Percentiles rank a stretch among this genome's conserved stretches.
phyloP scores from a whole-genome alignment of 1,140 invertebrate genomes.

The Drosophila murphyi region DNA sequence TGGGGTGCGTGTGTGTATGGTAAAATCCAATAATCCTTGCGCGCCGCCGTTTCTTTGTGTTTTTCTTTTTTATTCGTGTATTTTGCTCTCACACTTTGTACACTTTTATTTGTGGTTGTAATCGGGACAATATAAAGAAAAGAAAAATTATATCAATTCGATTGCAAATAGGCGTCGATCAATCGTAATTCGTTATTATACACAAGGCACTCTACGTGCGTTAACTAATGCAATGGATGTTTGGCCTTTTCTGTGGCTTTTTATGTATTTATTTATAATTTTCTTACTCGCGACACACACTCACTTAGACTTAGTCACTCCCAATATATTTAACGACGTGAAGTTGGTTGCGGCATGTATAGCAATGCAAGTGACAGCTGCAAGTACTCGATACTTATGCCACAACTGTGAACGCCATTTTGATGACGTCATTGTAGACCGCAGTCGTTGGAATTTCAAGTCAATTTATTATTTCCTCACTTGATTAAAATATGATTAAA shows the following conservation, averaged over 20 bases:
- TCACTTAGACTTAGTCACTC: constrained; percentile 77
- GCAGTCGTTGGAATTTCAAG: constrained; percentile 13
- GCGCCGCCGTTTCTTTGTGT: constrained; percentile 74
- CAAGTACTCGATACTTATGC: constrained; percentile 39
- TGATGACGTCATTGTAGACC: constrained; percentile 44
- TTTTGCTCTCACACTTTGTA: constrained; percentile 75
- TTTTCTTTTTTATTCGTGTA: constrained; percentile 55
- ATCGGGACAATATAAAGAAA: constrained; percentile 71
- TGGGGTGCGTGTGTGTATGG: constrained; percentile 46
- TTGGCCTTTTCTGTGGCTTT: constrained; percentile 42
- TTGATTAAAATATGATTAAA: constrained; percentile 2
- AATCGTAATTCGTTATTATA: constrained; percentile 9
- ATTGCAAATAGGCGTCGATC: constrained; percentile 27
- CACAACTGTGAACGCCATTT: constrained; percentile 32
- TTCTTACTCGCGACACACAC: constrained; percentile 73
- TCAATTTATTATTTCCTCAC: neutral
- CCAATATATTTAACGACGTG: constrained; percentile 60
- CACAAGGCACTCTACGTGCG: constrained; percentile 15
- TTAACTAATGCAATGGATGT: constrained; percentile 32
- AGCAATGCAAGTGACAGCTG: constrained; percentile 43
- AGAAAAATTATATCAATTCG: constrained; percentile 73
- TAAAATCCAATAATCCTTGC: constrained; percentile 80
- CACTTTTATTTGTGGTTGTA: constrained; percentile 78
- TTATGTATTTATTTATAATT: constrained; percentile 73
- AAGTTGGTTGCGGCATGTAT: constrained; percentile 65